phyloP scores from a whole-genome alignment of 2,797 vertebrate genomes.

The Oreortyx pictus region DNA sequence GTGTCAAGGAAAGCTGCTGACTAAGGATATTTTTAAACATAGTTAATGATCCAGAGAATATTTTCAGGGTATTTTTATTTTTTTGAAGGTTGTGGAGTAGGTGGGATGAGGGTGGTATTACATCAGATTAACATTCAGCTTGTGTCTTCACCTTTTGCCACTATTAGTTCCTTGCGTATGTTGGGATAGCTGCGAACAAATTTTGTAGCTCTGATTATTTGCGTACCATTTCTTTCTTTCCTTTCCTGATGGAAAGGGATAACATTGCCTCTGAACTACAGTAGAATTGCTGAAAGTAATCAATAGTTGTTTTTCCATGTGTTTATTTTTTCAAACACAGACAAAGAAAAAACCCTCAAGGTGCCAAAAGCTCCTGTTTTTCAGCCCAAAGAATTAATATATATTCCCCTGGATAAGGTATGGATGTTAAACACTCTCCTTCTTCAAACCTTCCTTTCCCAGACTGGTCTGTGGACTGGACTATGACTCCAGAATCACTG shows the following conservation, averaged over 20 bases:
- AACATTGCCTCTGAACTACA: not conserved
- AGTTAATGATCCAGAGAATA: constrained; percentile 58
- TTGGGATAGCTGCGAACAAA: not conserved
- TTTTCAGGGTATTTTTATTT: not conserved
- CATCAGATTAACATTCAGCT: not conserved
- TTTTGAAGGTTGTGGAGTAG: not conserved
- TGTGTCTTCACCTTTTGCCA: not conserved
- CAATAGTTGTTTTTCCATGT: not conserved
- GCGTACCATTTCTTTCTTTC: not conserved
- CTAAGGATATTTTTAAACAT: constrained; percentile 19
- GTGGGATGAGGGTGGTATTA: not conserved
- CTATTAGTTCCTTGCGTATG: constrained; percentile 17
- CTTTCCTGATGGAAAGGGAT: not conserved
- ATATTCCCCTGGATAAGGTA: not conserved
- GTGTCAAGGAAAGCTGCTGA: constrained; percentile 72
- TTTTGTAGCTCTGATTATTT: not conserved
- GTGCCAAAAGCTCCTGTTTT: not conserved
- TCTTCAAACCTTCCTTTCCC: not conserved
- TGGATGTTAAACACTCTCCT: not conserved
- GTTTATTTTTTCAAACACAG: no score
- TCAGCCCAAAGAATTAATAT: not conserved
- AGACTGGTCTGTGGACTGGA: fast-evolving
- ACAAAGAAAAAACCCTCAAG: no score
- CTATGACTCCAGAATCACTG: not conserved
- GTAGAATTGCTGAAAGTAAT: not conserved